phyloP scores from a whole-genome alignment of 2,113 vertebrate genomes.

The Natator depressus region DNA sequence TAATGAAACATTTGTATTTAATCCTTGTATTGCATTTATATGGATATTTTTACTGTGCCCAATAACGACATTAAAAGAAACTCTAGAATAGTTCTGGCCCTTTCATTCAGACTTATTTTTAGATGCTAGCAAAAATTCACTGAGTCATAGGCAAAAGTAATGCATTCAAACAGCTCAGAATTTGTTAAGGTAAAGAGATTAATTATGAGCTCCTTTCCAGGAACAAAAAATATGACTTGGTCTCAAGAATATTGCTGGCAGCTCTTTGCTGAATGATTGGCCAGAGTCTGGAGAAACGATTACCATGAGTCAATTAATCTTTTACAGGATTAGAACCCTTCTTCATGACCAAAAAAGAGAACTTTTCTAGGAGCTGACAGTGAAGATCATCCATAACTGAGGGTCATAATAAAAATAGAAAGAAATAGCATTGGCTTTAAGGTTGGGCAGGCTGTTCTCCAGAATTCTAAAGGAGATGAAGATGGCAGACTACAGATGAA shows the following conservation, averaged over 20 bases:
- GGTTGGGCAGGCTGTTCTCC: background rate
- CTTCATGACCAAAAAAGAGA: background rate
- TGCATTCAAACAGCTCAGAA: background rate
- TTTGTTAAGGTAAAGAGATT: background rate
- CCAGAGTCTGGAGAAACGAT: background rate
- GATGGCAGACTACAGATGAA: background rate
- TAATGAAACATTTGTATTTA: background rate
- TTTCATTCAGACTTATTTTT: background rate
- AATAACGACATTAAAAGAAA: background rate
- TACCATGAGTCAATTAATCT: background rate
- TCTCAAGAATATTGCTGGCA: background rate
- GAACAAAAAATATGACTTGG: background rate
- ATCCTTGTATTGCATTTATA: background rate
- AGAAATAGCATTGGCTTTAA: background rate
- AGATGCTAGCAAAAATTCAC: background rate
- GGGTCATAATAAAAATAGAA: background rate
- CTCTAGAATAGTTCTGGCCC: background rate
- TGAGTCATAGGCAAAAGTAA: background rate
- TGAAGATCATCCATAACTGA: background rate
- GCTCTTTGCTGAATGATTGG: background rate
- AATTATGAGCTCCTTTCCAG: background rate
- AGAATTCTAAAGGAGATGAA: background rate
- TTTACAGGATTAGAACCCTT: background rate
- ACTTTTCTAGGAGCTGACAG: background rate
- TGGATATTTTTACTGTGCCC: background rate